Percentiles rank a stretch among this genome's conserved stretches.
These are phyloP conservation scores for Oncorhynchus tshawytscha DNA, from an alignment of 2,113 vertebrate genomes.

Conservation along the genomic window DNA sequence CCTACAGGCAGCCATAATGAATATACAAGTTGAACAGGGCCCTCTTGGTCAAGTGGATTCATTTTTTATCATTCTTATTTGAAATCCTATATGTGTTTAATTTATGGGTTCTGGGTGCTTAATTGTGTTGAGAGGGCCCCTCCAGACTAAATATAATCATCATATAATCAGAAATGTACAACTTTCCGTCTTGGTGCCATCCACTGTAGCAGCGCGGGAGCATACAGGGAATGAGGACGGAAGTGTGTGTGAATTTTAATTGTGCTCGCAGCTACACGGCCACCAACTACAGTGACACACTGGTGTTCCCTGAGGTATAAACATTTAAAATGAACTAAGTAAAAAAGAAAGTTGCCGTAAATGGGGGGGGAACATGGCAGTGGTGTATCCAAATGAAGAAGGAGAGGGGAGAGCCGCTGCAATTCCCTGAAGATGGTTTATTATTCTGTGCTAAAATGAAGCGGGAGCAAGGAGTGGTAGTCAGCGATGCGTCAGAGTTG, in stretches of 20 bases:
- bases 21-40: constrained; percentile 49
- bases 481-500: constrained; percentile 99
- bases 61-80: constrained; percentile 44
- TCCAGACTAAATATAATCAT: constrained; percentile 60
- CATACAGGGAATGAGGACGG: constrained; percentile 51
- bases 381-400: constrained; percentile 82
- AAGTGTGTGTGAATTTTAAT: constrained; percentile 75
- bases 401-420: constrained; percentile 57
- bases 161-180: constrained; percentile 69
- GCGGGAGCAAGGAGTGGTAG: constrained; percentile 96
- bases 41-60: constrained; percentile 61
- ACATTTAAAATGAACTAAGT: constrained; percentile 78
- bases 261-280: constrained; percentile 65
- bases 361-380: constrained; percentile 51
- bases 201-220: constrained; percentile 54
- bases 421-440: constrained; percentile 98
- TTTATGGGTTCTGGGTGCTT: constrained; percentile 63
- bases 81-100: constrained; percentile 70
- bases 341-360: constrained; percentile 76
- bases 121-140: constrained; percentile 63
- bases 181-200: constrained; percentile 58
- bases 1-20: constrained; percentile 33
- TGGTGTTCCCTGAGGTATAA: constrained; percentile 72
- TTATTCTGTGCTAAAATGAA: constrained; percentile 98
- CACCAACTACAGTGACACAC: constrained; percentile 62